A percentile compares a stretch with the other conserved stretches of the same genome.
Evolutionary conservation across 30 jellyfish, hydroid and myxozoan species (phyloP).

Genomic region (Nemopilema nomurai): DNA sequence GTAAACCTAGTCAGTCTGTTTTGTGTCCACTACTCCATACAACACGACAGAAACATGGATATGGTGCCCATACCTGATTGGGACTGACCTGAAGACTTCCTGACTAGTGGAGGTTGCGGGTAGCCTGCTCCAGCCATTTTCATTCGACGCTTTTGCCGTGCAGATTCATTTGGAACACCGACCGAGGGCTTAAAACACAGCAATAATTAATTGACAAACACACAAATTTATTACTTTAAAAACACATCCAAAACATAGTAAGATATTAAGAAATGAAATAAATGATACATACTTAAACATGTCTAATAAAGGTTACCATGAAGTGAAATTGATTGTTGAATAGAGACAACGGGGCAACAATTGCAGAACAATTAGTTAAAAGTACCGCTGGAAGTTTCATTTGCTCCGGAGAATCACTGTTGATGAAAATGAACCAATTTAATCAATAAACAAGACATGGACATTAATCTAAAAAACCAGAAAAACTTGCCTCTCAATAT

Average conservation of each 20-base stretch:
- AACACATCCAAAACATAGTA: too few species aligned
- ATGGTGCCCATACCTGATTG: conserved; percentile 10
- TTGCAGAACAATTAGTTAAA: not conserved
- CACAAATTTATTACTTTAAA: not conserved
- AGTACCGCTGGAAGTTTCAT: conserved; percentile 32
- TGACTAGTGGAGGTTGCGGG: conserved; percentile 37
- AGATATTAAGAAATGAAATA: too few species aligned
- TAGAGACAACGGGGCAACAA: too few species aligned
- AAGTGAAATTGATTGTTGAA: too few species aligned
- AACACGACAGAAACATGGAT: not conserved
- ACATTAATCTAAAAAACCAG: not conserved
- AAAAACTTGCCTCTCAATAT: conserved; percentile 5
- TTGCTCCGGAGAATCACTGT: conserved; percentile 35
- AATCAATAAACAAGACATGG: too few species aligned
- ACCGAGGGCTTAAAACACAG: conserved; percentile 31
- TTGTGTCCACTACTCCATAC: not conserved
- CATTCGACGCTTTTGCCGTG: conserved; percentile 69
- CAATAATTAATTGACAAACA: not conserved
- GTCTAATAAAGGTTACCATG: too few species aligned
- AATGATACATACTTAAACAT: too few species aligned
- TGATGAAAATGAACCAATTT: not conserved
- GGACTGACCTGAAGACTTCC: conserved; percentile 47
- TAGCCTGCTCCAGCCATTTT: conserved; percentile 60
- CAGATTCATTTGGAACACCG: conserved; percentile 73
- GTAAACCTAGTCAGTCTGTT: too few species aligned